Percentiles rank a stretch among this genome's conserved stretches.
Evolutionary conservation across 2,797 vertebrate genomes (phyloP).

Genomic region (Sebastes alutus): DNA sequence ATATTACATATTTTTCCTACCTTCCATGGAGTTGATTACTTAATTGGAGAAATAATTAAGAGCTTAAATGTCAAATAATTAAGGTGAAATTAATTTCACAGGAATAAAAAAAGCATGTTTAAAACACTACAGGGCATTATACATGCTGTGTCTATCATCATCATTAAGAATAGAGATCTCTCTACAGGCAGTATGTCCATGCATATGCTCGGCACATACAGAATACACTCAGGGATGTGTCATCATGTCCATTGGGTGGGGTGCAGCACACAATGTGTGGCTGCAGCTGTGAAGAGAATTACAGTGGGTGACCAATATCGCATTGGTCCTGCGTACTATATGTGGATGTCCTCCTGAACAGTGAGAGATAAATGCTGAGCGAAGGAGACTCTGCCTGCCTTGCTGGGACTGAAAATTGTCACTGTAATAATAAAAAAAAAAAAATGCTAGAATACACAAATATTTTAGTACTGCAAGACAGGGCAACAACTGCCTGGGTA

Average conservation of each 20-base stretch:
- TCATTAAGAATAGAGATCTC: background rate
- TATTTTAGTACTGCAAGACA: background rate
- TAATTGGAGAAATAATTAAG: background rate
- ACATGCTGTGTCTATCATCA: background rate
- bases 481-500: background rate
- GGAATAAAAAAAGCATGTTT: background rate
- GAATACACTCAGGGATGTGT: background rate
- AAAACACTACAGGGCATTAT: background rate
- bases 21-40: background rate
- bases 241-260: background rate
- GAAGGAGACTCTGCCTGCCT: slow-evolving; percentile 2
- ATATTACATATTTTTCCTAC: background rate
- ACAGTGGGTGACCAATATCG: slow-evolving; percentile 41
- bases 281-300: slow-evolving; percentile 49
- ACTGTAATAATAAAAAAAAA: background rate
- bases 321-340: slow-evolving; percentile 17
- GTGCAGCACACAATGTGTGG: slow-evolving; percentile 15
- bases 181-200: background rate
- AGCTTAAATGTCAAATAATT: background rate
- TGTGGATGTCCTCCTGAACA: slow-evolving; percentile 34
- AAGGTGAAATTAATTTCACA: background rate
- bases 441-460: background rate
- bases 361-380: slow-evolving; percentile 31
- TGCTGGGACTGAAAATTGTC: background rate
- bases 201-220: background rate